Conservation (phyloP, 2,797 vertebrate genomes). For the Pseudopleuronectes americanus region DNA sequence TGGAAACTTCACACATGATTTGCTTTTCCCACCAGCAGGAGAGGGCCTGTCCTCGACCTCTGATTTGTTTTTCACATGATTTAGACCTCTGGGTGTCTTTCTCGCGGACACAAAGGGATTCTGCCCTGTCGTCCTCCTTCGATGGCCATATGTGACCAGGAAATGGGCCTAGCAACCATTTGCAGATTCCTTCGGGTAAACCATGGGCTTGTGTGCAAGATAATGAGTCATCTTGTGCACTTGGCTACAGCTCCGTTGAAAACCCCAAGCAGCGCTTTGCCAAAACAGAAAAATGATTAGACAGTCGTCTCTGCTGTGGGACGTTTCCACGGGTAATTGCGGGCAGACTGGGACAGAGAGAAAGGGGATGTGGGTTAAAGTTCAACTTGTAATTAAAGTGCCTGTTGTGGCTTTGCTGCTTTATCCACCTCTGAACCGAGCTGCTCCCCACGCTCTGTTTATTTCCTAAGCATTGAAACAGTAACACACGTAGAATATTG, state of each 20-base stretch:
- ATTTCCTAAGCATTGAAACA: constrained; percentile 61
- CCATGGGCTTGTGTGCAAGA: constrained; percentile 57
- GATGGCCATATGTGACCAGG: constrained; percentile 50
- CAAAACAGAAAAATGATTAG: constrained; percentile 65
- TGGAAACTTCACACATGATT: constrained; percentile 73
- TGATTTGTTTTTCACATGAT: constrained; percentile 76
- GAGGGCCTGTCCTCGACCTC: constrained; percentile 54
- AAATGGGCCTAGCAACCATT: constrained; percentile 62
- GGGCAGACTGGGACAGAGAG: constrained; percentile 49
- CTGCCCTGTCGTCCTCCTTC: constrained; percentile 30
- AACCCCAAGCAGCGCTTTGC: constrained; percentile 47
- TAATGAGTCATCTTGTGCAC: constrained; percentile 69
- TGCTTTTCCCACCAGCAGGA: constrained; percentile 81
- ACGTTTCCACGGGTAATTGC: constrained; percentile 65
- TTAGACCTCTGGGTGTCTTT: constrained; percentile 56
- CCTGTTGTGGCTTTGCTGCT: constrained; percentile 66
- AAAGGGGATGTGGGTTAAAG: constrained; percentile 81
- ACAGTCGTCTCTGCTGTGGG: constrained; percentile 63
- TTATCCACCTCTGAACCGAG: constrained; percentile 59
- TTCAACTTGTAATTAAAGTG: constrained; percentile 79
- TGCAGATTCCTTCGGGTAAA: constrained; percentile 53
- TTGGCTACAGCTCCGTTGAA: constrained; percentile 40
- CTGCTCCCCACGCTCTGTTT: constrained; percentile 65
- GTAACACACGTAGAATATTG: constrained; percentile 47
- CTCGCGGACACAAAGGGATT: constrained; percentile 52